Evolutionary conservation across 1,140 invertebrate species (phyloP), one percentile per base, ranked within the genome.

Genomic region (Paralvinella palmiformis): DNA sequence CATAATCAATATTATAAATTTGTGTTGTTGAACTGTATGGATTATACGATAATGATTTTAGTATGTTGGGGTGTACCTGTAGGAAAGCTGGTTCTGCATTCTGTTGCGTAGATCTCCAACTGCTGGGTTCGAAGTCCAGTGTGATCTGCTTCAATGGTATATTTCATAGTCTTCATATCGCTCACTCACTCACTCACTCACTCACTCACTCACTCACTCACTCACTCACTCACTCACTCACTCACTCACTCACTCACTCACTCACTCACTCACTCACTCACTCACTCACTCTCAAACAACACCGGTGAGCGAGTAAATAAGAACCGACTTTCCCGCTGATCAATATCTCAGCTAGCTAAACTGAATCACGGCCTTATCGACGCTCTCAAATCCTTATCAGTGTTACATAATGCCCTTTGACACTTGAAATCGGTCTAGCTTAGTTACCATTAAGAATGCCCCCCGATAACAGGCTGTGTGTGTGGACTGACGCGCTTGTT

Each of bases 241-340:
- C 53, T 31, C 53, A 56, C 53, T 56, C 53, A 56, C 53, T 56
- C 53, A 56, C 53, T 56, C 53, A 56, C 53, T 56, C 53, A 56
- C 53, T 56, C 53, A 56, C 53, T 56, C 53, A 56, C 53, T 56
- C 53, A 56, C 53, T 56, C 53, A 56, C 53, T 56, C 53, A 56
- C 53, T 56, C 53, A 56, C 53, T 56, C 53, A 56, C 53, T 56
- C 22, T 27, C 22, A 22, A n/a, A 5, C 31, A 44, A 44, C 37
- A 15, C 37, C 37, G n/a, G 13, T 44, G 13, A 44, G 13, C 0
- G 13, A n/a, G n/a, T 15, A 44, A n/a, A n/a, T n/a, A n/a, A n/a
- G n/a, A n/a, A n/a, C 13, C 13, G n/a, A 44, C n/a, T 41, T 41
- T 41, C n/a, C n/a, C n/a, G n/a, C n/a, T 41, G 13, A 44, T 15